A percentile compares a stretch with the other conserved stretches of the same genome.
phyloP scores from a whole-genome alignment of 1,140 invertebrate species.

The Diachasma alloeum region DNA sequence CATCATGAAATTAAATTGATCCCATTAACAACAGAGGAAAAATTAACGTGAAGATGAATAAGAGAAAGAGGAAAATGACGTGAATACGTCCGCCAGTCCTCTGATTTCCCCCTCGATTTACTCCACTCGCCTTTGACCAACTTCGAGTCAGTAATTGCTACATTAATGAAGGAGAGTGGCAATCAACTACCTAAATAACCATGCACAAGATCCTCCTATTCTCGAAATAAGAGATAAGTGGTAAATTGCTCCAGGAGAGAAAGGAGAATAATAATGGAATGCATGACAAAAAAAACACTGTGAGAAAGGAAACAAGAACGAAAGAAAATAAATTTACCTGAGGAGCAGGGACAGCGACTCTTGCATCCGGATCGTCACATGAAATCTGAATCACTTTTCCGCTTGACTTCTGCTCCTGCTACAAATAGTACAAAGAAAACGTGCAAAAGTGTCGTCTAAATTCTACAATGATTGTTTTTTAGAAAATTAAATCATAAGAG shows the following conservation, averaged over 20 bases:
- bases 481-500: background rate
- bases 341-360: slow-evolving; percentile 56
- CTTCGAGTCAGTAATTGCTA: background rate
- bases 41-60: background rate
- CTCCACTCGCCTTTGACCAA: background rate
- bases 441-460: slow-evolving; percentile 50
- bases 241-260: background rate
- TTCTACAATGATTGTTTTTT: slow-evolving; percentile 12
- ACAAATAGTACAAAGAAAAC: slow-evolving; percentile 63
- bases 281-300: background rate
- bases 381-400: slow-evolving; percentile 60
- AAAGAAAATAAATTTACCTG: slow-evolving; percentile 58
- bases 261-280: background rate
- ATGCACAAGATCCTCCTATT: background rate
- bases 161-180: background rate
- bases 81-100: background rate
- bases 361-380: slow-evolving; percentile 61
- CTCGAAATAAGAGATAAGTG: background rate
- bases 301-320: slow-evolving; percentile 24
- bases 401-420: slow-evolving; percentile 63
- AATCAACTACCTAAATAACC: background rate
- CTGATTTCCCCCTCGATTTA: background rate
- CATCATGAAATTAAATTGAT: too few relatives aligned
- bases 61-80: background rate
- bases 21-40: background rate